These are phyloP conservation scores for Dendronephthya gigantea DNA, from an alignment of 64 coral and sea anemone species.

Conservation along the genomic window DNA sequence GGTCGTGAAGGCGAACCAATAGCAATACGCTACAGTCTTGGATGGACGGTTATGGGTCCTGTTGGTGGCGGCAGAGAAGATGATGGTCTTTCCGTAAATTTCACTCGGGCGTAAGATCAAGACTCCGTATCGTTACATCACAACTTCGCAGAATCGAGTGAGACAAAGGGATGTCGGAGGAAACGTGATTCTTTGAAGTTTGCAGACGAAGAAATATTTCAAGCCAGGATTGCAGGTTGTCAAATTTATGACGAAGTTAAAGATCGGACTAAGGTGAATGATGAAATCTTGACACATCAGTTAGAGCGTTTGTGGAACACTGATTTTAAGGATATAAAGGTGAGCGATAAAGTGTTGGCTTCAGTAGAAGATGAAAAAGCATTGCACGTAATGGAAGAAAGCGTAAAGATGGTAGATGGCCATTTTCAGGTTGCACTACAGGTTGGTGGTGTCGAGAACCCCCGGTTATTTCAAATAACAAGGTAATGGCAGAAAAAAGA, in stretches of 20 bases:
- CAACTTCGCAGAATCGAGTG: no score
- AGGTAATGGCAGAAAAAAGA: background rate
- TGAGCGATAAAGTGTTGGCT: background rate
- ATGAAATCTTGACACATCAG: background rate
- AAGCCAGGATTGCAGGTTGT: background rate
- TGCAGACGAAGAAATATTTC: background rate
- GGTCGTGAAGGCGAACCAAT: background rate
- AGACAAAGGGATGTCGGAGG: no score
- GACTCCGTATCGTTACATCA: background rate
- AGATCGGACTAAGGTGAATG: background rate
- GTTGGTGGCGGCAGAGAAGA: background rate
- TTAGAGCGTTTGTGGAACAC: constrained; percentile 20
- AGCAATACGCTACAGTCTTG: background rate
- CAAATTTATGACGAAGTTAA: background rate
- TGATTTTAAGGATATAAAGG: background rate
- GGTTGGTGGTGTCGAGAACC: background rate
- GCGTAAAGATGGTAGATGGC: background rate
- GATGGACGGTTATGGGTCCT: constrained; percentile 35
- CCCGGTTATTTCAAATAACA: background rate
- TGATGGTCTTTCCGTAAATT: background rate
- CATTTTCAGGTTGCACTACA: background rate
- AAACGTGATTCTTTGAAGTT: background rate
- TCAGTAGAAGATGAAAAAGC: constrained; percentile 5
- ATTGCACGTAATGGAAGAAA: background rate
- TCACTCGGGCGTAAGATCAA: background rate